phyloP scores from a whole-genome alignment of 2,888 invertebrate species.

The Carabus problematicus region DNA sequence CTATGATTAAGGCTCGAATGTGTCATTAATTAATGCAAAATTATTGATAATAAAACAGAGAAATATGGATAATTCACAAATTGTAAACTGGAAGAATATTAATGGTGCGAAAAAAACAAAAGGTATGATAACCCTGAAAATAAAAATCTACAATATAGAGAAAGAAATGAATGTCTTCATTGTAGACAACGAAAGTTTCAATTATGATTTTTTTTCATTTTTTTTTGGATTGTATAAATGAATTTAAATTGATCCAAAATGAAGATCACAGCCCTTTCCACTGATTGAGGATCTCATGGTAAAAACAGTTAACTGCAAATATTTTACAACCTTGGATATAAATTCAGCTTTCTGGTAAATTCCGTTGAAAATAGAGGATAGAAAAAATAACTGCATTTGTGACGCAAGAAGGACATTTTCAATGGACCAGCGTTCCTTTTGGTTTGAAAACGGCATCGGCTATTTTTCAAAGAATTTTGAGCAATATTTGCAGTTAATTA shows the following conservation, averaged over 20 bases:
- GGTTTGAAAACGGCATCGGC: constrained; percentile 52
- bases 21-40: constrained; percentile 45
- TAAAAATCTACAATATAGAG: constrained; percentile 44
- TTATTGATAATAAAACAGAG: constrained; percentile 42
- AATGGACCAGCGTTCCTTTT: constrained; percentile 53
- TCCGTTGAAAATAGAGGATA: constrained; percentile 50
- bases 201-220: constrained; percentile 46
- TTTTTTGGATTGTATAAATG: constrained; percentile 45
- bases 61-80: background rate
- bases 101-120: constrained; percentile 44
- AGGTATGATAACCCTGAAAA: constrained; percentile 43
- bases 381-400: too few species aligned
- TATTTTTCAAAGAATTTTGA: constrained; percentile 50
- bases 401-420: too few species aligned
- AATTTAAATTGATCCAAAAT: constrained; percentile 43
- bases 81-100: constrained; percentile 40
- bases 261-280: constrained; percentile 51
- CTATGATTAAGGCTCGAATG: constrained; percentile 45
- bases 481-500: too few species aligned
- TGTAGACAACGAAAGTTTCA: constrained; percentile 45
- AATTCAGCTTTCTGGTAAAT: constrained; percentile 56
- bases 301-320: constrained; percentile 52
- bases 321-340: constrained; percentile 52
- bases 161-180: constrained; percentile 44
- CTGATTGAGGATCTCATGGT: constrained; percentile 51